Evolutionary conservation across 1,140 invertebrate species (phyloP), one percentile per base, ranked within the genome.

Genomic region (Latrodectus geometricus): DNA sequence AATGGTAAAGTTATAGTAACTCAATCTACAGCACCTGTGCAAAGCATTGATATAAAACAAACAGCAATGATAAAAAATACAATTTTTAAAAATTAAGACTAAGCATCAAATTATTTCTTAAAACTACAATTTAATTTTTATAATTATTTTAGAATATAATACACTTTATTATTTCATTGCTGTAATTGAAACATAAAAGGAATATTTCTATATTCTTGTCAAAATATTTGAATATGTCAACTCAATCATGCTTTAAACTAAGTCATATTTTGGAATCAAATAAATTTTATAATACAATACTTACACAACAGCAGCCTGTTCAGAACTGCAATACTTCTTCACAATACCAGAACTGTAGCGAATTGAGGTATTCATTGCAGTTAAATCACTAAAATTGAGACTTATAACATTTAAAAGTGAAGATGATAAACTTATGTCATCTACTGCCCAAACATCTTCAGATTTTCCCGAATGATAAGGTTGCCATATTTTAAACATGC

Each of bases 381-480:
- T 88, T 66, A 89, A 69, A 69, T 91, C 89, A 52, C 86, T 88
- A 86, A 92, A 91, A 80, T 91, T 90, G 3, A 92, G 73, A 74
- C 89, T 89, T 35, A 92, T 89, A 50, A 89, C 90, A 88, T 91
- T 91, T 80, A 90, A 90, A 66, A 91, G 89, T 80, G 75, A 89
- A 20, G 88, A 89, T 5, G 89, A 89, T n/a, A 90, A 66, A 7
- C 89, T 91, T 17, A 92, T 88, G 77, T 92, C 92, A 88, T 92
- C 92, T 5, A 92, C 61, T 5, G 92, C 92, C 92, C 92, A 92
- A 9, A 92, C 91, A 89, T 92, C 92, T 66, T 89, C 89, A 15
- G 90, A 90, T 50, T 87, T 86, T 14, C 91, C 92, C 11, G 92
- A 92, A 85, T 92, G 91, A 12, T 89, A 81, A 0, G 91, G 90